Conservation (phyloP, 2,113 vertebrate species). For the Callopanchax toddi region DNA sequence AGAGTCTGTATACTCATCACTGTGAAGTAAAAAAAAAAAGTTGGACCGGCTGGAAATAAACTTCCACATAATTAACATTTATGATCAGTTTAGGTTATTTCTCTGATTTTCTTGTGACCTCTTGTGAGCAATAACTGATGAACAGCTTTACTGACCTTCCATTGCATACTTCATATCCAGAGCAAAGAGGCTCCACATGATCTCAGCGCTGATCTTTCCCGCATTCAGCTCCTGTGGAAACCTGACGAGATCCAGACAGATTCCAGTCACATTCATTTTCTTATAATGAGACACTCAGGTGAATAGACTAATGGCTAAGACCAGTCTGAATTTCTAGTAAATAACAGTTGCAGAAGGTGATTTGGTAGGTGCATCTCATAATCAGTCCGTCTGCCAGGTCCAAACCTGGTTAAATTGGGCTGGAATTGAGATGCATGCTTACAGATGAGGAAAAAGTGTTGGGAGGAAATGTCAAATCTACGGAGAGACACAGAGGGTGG, state of each 20-base stretch:
- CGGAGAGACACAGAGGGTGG: slow-evolving; percentile 10
- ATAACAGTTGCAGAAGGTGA: slow-evolving; percentile 50
- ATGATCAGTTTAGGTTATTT: slow-evolving; percentile 8
- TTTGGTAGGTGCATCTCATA: slow-evolving; percentile 32
- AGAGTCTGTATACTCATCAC: not conserved
- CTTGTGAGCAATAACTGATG: too few species aligned
- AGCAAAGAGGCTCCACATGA: slow-evolving; percentile 93
- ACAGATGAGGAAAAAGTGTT: too few species aligned
- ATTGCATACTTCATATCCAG: slow-evolving; percentile 96
- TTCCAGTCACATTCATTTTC: slow-evolving; percentile 64
- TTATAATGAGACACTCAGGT: slow-evolving; percentile 36
- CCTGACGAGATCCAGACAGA: slow-evolving; percentile 76
- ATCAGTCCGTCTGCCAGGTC: slow-evolving; percentile 37
- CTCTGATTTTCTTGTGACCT: not conserved
- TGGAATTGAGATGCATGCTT: not conserved
- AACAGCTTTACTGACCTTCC: slow-evolving; percentile 85
- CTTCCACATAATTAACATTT: not conserved
- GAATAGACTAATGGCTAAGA: slow-evolving; percentile 36
- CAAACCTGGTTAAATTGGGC: slow-evolving; percentile 24
- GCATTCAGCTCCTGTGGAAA: slow-evolving; percentile 96
- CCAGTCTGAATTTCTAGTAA: slow-evolving; percentile 39
- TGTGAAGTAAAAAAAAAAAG: not conserved
- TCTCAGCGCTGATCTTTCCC: slow-evolving; percentile 92
- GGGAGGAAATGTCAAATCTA: slow-evolving; percentile 22
- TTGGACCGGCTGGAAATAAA: not conserved